phyloP scores from a whole-genome alignment of 2,113 vertebrate genomes.

The Podarcis muralis region DNA sequence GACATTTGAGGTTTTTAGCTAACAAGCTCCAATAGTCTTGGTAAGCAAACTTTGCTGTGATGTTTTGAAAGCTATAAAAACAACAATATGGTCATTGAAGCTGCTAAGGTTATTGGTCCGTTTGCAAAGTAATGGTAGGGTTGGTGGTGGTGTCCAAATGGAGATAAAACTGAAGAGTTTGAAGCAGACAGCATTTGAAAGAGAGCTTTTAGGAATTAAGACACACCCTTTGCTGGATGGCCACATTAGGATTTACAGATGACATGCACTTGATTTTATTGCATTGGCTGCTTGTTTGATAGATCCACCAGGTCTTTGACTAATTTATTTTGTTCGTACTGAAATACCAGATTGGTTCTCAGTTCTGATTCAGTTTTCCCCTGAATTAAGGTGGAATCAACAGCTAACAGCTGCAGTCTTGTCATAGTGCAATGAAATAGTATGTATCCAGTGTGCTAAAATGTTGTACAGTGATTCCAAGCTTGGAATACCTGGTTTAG shows the following conservation, averaged over 20 bases:
- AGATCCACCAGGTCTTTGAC: background rate
- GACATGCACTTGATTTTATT: background rate
- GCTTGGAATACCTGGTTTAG: background rate
- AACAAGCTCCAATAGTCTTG: background rate
- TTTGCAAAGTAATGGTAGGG: background rate
- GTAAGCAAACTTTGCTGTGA: background rate
- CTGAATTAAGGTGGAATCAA: background rate
- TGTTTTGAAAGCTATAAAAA: background rate
- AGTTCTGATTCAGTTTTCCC: background rate
- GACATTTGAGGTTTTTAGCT: background rate
- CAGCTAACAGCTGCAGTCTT: background rate
- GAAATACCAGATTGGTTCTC: background rate
- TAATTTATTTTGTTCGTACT: background rate
- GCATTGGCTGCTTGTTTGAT: background rate
- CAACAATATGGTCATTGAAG: background rate
- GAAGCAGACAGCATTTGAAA: background rate
- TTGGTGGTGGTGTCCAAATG: background rate
- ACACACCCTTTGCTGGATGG: background rate
- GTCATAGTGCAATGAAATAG: background rate
- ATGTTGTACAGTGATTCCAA: background rate
- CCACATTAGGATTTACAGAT: background rate
- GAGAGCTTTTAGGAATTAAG: too few species aligned
- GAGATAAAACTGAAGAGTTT: background rate
- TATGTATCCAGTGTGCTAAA: background rate
- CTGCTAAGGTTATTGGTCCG: background rate